These are phyloP conservation scores for Arctia plantaginis DNA, from an alignment of 2,888 invertebrate genomes.

Conservation along the genomic window DNA sequence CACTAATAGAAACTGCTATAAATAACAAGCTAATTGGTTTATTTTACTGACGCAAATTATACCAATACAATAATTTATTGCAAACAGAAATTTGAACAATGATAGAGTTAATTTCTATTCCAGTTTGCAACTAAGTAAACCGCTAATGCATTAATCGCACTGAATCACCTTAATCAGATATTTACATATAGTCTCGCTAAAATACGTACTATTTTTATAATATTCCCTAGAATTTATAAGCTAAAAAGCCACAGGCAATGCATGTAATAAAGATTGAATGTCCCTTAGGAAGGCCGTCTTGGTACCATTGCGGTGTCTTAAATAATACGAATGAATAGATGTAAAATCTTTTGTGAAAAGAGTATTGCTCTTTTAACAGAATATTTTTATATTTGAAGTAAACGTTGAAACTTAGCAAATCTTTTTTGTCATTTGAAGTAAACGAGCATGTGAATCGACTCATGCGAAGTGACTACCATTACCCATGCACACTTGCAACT, in stretches of 20 bases:
- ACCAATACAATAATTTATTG: neutral
- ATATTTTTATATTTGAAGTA: neutral
- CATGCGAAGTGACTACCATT: too few species aligned
- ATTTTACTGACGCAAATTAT: too few species aligned
- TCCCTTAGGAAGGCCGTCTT: constrained; percentile 20
- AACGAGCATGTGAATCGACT: too few species aligned
- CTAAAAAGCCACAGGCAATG: constrained; percentile 4
- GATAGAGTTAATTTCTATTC: neutral
- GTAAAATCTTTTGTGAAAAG: constrained; percentile 14
- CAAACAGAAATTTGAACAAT: neutral
- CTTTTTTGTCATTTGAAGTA: too few species aligned
- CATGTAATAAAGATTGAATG: constrained; percentile 11
- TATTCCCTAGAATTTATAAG: constrained; percentile 1
- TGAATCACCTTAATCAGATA: neutral
- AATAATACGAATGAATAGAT: constrained; percentile 22
- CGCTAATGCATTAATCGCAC: neutral
- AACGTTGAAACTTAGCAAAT: neutral
- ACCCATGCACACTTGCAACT: too few species aligned
- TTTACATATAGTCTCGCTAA: neutral
- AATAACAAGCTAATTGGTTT: too few species aligned
- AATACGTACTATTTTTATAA: neutral
- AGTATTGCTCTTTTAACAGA: neutral
- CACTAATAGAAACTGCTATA: too few species aligned
- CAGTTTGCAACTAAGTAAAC: neutral
- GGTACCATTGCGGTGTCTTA: neutral